phyloP scores from a whole-genome alignment of 2,113 vertebrate species.

The Embiotoca jacksoni region DNA sequence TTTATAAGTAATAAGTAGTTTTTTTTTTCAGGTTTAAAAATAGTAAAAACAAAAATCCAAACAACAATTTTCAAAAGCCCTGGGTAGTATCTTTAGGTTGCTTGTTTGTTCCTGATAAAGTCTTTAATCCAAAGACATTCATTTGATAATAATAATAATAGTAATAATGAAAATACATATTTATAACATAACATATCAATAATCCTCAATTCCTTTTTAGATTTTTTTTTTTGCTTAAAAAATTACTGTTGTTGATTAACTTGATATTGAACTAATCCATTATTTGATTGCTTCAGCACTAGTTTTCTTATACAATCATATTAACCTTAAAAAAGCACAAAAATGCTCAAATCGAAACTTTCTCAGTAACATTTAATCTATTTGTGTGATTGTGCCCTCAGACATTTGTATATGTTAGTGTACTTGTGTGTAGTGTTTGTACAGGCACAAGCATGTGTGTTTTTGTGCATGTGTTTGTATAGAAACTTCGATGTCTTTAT shows the following conservation, averaged over 20 bases:
- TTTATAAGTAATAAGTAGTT: background rate
- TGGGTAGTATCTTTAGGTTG: too few species aligned
- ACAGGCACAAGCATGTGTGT: slow-evolving; percentile 54
- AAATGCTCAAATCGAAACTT: background rate
- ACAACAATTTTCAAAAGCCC: too few species aligned
- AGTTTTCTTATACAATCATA: background rate
- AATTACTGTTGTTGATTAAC: background rate
- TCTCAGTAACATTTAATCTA: background rate
- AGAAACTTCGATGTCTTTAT: background rate
- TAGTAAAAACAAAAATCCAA: too few species aligned
- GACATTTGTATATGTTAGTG: slow-evolving; percentile 9
- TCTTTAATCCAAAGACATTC: too few species aligned
- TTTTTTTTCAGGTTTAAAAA: background rate
- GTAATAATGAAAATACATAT: background rate
- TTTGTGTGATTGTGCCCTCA: slow-evolving; percentile 52
- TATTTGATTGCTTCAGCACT: background rate
- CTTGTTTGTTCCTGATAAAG: too few species aligned
- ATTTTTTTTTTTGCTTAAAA: too few species aligned
- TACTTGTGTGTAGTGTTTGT: slow-evolving; percentile 21
- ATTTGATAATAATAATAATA: background rate
- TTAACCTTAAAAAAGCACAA: background rate
- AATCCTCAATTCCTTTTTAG: background rate
- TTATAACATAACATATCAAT: background rate
- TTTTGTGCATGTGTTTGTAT: slow-evolving; percentile 50
- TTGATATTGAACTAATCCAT: background rate